A percentile compares a stretch with the other conserved stretches of the same genome.
Conservation (phyloP, 1,140 invertebrate species). For the Heterodera carotae region DNA sequence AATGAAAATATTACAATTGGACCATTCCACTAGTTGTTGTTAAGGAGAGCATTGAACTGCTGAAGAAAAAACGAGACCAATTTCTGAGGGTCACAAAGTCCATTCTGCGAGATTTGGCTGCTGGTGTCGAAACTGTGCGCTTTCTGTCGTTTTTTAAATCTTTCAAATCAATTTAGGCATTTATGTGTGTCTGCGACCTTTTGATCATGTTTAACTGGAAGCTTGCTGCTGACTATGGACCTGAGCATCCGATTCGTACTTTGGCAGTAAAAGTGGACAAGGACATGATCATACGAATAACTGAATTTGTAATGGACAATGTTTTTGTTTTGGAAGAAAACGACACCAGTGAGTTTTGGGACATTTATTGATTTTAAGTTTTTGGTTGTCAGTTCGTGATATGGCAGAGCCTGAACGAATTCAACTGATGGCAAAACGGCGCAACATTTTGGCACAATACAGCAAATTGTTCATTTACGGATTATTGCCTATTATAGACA, state of each 20-base stretch:
- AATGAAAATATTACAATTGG: neutral
- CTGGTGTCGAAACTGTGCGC: conserved; percentile 71
- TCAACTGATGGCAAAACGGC: conserved; percentile 89
- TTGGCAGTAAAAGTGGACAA: conserved; percentile 39
- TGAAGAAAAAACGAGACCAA: conserved; percentile 74
- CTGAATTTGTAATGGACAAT: conserved; percentile 71
- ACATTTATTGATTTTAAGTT: conserved; percentile 11
- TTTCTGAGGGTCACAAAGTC: conserved; percentile 76
- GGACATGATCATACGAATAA: conserved; percentile 42
- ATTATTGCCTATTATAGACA: conserved; percentile 85
- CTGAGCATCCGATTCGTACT: conserved; percentile 70
- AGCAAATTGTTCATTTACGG: conserved; percentile 98
- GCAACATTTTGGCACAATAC: conserved; percentile 92
- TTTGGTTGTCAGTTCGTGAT: conserved; percentile 72
- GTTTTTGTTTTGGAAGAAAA: conserved; percentile 79
- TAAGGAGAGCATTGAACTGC: conserved; percentile 65
- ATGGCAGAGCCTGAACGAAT: conserved; percentile 87
- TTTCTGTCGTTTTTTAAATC: conserved; percentile 25
- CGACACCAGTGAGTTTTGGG: conserved; percentile 73
- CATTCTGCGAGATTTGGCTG: conserved; percentile 71
- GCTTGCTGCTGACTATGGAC: conserved; percentile 70
- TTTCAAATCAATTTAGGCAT: conserved; percentile 72
- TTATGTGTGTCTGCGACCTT: conserved; percentile 88
- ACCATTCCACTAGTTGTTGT: conserved; percentile 21
- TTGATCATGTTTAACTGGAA: conserved; percentile 91